A percentile compares a stretch with the other conserved stretches of the same genome.
Conservation (phyloP, 1,140 invertebrate genomes). For the Tenebrio molitor region DNA sequence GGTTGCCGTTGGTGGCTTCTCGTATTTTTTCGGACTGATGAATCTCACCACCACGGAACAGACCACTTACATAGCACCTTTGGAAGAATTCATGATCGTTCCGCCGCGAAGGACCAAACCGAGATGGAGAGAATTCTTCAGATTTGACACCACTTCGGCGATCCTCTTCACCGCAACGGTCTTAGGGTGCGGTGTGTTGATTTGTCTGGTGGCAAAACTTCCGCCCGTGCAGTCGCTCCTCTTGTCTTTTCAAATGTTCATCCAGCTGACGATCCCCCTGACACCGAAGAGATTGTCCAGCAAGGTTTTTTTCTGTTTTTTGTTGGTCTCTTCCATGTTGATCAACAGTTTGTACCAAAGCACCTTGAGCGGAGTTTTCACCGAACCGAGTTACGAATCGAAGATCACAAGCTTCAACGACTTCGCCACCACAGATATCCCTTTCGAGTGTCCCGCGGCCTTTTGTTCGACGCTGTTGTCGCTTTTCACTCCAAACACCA, state of each 20-base stretch:
- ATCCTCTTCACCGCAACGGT: neutral
- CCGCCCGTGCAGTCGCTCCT: neutral
- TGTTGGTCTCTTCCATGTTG: constrained; percentile 1
- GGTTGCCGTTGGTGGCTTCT: too few species aligned
- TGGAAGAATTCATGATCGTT: neutral
- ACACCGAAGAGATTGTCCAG: neutral
- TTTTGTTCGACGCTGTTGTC: neutral
- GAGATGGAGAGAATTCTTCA: constrained; percentile 2
- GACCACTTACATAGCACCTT: neutral
- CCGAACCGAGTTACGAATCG: neutral
- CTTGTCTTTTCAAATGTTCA: neutral
- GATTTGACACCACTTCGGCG: neutral
- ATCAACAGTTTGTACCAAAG: neutral
- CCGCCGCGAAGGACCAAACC: neutral
- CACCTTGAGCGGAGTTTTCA: constrained; percentile 9
- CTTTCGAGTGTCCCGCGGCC: neutral
- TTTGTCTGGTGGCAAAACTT: neutral
- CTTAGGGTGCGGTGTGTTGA: neutral
- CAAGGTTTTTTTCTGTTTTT: neutral
- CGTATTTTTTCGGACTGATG: too few species aligned
- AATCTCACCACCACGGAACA: too few species aligned
- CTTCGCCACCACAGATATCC: neutral
- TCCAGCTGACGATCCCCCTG: neutral
- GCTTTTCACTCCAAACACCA: neutral
- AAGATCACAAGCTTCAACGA: neutral